phyloP scores from a whole-genome alignment of 2,797 vertebrate species.

The Rhinichthys osculus region DNA sequence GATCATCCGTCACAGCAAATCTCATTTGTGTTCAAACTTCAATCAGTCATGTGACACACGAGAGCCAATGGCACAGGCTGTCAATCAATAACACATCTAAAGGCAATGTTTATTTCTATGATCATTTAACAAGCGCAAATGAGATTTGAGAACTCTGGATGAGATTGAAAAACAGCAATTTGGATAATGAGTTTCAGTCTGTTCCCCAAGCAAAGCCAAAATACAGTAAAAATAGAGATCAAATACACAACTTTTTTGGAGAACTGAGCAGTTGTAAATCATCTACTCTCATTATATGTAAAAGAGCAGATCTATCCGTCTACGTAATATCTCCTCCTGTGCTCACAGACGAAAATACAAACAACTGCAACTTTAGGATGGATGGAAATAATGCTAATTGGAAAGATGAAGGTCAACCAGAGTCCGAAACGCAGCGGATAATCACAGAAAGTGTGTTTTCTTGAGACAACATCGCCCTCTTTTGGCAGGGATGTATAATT shows the following conservation, averaged over 20 bases:
- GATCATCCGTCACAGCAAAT: no score
- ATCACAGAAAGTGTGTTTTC: neutral
- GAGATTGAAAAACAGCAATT: neutral
- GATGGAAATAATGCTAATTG: neutral
- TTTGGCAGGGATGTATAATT: neutral
- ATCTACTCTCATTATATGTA: neutral
- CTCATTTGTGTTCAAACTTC: neutral
- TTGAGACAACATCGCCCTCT: constrained; percentile 18
- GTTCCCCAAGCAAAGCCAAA: neutral
- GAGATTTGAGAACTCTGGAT: neutral
- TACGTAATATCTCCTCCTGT: neutral
- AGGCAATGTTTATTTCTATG: neutral
- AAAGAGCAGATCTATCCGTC: neutral
- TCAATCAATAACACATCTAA: neutral
- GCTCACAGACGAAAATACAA: neutral
- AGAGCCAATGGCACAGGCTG: neutral
- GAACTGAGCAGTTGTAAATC: no score
- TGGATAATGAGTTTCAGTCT: neutral
- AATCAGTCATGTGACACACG: neutral
- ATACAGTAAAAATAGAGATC: neutral
- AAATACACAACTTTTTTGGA: neutral
- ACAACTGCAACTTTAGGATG: neutral
- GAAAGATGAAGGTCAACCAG: neutral
- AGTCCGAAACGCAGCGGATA: neutral
- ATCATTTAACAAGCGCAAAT: neutral